phyloP scores from a whole-genome alignment of 2,113 vertebrate genomes.

The Xenopus laevis region DNA sequence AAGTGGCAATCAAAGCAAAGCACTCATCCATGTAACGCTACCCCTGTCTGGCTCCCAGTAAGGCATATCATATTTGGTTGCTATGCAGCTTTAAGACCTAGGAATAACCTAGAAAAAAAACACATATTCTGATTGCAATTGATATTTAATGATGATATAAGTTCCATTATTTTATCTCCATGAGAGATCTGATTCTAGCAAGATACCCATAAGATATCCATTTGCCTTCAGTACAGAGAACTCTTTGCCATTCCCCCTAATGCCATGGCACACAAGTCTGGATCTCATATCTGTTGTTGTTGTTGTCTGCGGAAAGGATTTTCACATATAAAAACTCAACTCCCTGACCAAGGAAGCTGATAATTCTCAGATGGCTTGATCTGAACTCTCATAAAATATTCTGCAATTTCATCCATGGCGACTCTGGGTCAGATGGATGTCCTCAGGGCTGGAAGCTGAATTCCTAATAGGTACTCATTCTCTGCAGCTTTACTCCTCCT shows the following conservation, averaged over 20 bases:
- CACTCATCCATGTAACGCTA: conserved; percentile 29
- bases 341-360: conserved; percentile 17
- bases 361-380: conserved; percentile 27
- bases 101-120: background rate
- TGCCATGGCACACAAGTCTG: too few relatives aligned
- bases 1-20: conserved; percentile 36
- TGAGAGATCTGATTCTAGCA: background rate
- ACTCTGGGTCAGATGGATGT: conserved; percentile 20
- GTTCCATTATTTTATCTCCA: background rate
- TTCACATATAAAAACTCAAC: conserved; percentile 19
- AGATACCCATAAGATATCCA: background rate
- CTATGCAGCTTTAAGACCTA: background rate
- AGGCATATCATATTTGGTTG: conserved; percentile 1
- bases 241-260: too few relatives aligned
- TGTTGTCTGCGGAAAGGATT: too few relatives aligned
- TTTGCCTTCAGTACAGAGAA: background rate
- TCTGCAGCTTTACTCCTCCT: background rate
- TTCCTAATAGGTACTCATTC: conserved; percentile 15
- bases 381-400: conserved; percentile 18
- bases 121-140: background rate
- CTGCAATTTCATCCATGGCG: conserved; percentile 26
- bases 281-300: too few relatives aligned
- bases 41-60: conserved; percentile 10
- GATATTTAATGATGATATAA: background rate
- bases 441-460: conserved; percentile 10